Conservation (phyloP, 1,140 invertebrate genomes). For the Drosophila leontia region DNA sequence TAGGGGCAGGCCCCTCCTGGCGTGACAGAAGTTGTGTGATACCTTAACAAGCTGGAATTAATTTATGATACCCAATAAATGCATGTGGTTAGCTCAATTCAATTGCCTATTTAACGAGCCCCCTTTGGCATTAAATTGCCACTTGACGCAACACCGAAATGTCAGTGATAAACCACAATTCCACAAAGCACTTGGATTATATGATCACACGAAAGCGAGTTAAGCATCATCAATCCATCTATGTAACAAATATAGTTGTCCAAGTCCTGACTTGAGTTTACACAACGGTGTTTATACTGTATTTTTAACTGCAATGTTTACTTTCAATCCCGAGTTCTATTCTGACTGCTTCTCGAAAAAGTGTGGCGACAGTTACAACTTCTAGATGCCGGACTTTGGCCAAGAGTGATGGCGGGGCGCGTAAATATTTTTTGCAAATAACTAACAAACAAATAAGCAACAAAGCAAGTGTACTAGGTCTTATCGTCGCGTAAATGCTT, state of each 20-base stretch:
- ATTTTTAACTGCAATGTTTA: constrained; percentile 5
- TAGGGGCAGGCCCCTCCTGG: constrained; percentile 20
- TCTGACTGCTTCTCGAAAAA: constrained; percentile 26
- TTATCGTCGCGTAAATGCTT: constrained; percentile 43
- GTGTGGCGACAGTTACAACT: constrained; percentile 28
- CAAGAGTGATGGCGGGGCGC: constrained; percentile 23
- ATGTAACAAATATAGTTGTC: constrained; percentile 7
- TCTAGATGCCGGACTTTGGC: constrained; percentile 46
- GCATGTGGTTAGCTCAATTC: constrained; percentile 20
- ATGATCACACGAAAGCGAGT: constrained; percentile 14
- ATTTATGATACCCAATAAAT: constrained; percentile 35
- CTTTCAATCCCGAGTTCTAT: constrained; percentile 4
- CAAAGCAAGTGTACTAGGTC: constrained; percentile 5
- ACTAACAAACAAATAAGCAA: constrained; percentile 14
- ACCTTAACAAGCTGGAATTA: constrained; percentile 32
- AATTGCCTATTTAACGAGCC: constrained; percentile 44
- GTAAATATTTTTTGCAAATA: constrained; percentile 51
- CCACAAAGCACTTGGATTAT: constrained; percentile 23
- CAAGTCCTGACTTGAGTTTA: background rate
- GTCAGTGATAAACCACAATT: constrained; percentile 50
- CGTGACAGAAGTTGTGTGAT: background rate
- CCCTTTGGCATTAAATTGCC: constrained; percentile 32
- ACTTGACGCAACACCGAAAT: constrained; percentile 6
- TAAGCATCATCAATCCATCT: background rate
- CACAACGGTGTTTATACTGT: constrained; percentile 20